phyloP scores from a whole-genome alignment of 2,888 invertebrate species.

The Drosophila mettleri region DNA sequence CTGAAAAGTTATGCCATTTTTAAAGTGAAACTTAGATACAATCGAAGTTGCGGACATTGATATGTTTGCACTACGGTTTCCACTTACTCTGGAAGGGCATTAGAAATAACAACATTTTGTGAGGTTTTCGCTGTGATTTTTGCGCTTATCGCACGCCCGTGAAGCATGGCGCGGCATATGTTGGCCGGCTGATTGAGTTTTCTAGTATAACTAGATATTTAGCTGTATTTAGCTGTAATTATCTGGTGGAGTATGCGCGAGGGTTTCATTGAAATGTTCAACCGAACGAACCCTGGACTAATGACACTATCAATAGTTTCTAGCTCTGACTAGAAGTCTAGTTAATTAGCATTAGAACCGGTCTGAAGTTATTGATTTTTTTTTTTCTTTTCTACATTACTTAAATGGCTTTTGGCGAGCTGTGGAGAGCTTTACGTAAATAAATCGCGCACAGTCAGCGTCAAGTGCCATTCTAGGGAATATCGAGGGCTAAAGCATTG shows the following conservation, averaged over 20 bases:
- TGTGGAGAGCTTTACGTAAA: conserved; percentile 11
- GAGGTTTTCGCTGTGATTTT: neutral
- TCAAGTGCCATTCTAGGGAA: conserved; percentile 21
- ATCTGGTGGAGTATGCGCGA: neutral
- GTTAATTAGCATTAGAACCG: conserved; percentile 36
- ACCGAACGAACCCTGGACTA: neutral
- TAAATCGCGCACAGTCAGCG: conserved; percentile 36
- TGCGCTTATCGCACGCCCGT: neutral
- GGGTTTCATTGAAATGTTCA: neutral
- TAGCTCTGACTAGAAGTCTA: conserved; percentile 7
- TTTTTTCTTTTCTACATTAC: conserved; percentile 5
- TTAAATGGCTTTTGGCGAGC: conserved; percentile 10
- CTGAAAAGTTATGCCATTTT: neutral
- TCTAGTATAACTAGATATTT: neutral
- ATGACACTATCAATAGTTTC: conserved; percentile 5
- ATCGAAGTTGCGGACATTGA: too few species aligned
- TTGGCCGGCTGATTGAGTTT: neutral
- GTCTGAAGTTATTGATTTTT: conserved; percentile 18
- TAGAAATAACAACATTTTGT: neutral
- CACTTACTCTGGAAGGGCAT: neutral
- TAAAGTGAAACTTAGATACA: too few species aligned
- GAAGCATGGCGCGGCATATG: conserved; percentile 3
- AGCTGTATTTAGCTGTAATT: conserved; percentile 2
- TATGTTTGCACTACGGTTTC: too few species aligned
- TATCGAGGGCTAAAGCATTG: conserved; percentile 3